Percentiles rank a stretch among this genome's conserved stretches.
These are phyloP conservation scores for Myzus persicae DNA, from an alignment of 1,140 invertebrate species.

Conservation along the genomic window DNA sequence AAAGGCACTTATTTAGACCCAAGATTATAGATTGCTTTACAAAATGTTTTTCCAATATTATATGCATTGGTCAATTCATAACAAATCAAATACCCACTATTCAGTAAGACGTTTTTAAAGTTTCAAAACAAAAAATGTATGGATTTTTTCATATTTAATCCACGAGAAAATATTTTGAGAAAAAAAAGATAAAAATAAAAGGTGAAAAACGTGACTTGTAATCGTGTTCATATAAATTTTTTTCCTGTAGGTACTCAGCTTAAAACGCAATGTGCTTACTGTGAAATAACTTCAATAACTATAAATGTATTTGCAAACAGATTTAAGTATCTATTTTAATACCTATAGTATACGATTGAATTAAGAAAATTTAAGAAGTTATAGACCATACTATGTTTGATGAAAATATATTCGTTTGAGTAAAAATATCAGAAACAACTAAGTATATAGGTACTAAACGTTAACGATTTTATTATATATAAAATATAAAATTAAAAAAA, in stretches of 20 bases:
- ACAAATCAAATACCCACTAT: conserved; percentile 8
- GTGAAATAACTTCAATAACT: not conserved
- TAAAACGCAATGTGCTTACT: not conserved
- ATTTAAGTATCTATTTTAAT: not conserved
- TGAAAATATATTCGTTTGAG: not conserved
- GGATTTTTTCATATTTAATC: not conserved
- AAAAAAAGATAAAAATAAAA: not conserved
- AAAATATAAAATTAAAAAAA: too few species aligned
- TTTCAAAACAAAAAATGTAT: not conserved
- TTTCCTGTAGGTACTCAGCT: not conserved
- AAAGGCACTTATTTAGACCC: conserved; percentile 58
- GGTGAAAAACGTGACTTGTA: not conserved
- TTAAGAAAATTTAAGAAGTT: not conserved
- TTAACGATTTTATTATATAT: not conserved
- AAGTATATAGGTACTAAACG: not conserved
- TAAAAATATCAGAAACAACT: not conserved
- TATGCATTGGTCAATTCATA: conserved; percentile 27
- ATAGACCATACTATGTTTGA: not conserved
- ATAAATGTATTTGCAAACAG: not conserved
- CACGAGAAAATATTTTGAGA: not conserved
- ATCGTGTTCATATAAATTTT: not conserved
- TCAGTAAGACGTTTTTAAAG: not conserved
- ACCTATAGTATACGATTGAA: not conserved
- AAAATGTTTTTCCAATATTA: conserved; percentile 35
- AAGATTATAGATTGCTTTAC: conserved; percentile 58